A percentile compares a stretch with the other conserved stretches of the same genome.
Conservation (phyloP, 2,797 vertebrate genomes). For the Novumbra hubbsi region DNA sequence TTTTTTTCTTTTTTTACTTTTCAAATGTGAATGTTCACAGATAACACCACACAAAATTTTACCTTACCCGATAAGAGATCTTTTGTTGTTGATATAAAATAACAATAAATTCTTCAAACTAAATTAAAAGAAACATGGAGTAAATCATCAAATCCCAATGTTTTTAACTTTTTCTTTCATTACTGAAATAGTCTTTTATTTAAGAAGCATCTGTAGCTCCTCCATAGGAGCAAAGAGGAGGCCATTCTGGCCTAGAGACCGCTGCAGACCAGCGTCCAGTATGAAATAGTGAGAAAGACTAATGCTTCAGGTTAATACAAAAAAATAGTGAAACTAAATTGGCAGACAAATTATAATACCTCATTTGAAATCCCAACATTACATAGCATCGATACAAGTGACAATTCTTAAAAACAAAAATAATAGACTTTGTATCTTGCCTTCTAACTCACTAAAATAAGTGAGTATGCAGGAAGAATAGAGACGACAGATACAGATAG, state of each 20-base stretch:
- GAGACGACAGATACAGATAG: slow-evolving; percentile 49
- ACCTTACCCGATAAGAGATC: slow-evolving; percentile 73
- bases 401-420: slow-evolving; percentile 52
- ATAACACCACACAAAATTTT: slow-evolving; percentile 78
- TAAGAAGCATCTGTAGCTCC: slow-evolving; percentile 60
- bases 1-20: slow-evolving; percentile 70
- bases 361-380: slow-evolving; percentile 64
- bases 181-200: slow-evolving; percentile 63
- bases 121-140: slow-evolving; percentile 79
- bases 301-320: slow-evolving; percentile 54
- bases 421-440: slow-evolving; percentile 52
- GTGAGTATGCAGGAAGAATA: slow-evolving; percentile 43
- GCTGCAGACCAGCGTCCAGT: slow-evolving; percentile 48
- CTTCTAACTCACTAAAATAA: slow-evolving; percentile 59
- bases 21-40: slow-evolving; percentile 82
- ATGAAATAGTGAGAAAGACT: slow-evolving; percentile 55
- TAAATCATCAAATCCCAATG: slow-evolving; percentile 67
- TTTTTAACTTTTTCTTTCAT: slow-evolving; percentile 51
- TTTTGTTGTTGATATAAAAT: slow-evolving; percentile 76
- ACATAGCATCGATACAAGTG: slow-evolving; percentile 60
- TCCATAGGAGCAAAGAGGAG: slow-evolving; percentile 48
- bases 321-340: slow-evolving; percentile 45
- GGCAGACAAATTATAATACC: slow-evolving; percentile 64
- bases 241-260: slow-evolving; percentile 52
- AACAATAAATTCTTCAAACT: slow-evolving; percentile 76